Conservation (phyloP, 2,888 invertebrate species). For the Sthenelais limicola region DNA sequence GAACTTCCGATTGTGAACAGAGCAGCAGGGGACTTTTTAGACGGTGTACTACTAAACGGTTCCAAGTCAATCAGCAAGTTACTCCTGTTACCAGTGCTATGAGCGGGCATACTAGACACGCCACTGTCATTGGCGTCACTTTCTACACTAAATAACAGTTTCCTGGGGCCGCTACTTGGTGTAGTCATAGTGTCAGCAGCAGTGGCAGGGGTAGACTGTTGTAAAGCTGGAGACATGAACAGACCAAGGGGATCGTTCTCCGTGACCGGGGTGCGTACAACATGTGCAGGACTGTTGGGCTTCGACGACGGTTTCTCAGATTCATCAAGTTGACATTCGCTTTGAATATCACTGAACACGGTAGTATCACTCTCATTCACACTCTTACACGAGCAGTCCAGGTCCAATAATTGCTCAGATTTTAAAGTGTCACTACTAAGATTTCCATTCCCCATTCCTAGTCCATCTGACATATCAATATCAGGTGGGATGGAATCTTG, state of each 20-base stretch:
- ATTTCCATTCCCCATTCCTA: constrained; percentile 4
- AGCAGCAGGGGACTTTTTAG: constrained; percentile 9
- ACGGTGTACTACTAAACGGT: constrained; percentile 28
- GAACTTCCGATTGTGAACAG: constrained; percentile 15
- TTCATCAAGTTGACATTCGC: constrained; percentile 8
- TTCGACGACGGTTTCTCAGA: constrained; percentile 2
- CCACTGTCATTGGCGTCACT: constrained; percentile 30
- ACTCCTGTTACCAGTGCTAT: constrained; percentile 1
- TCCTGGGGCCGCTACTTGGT: neutral
- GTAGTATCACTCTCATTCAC: neutral
- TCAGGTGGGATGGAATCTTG: constrained; percentile 28
- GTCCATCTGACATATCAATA: neutral
- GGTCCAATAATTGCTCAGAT: constrained; percentile 19
- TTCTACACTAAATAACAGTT: neutral
- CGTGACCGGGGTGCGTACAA: constrained; percentile 82
- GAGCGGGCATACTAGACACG: constrained; percentile 6
- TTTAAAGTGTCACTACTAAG: constrained; percentile 28
- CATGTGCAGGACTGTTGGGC: constrained; percentile 45
- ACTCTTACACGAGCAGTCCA: constrained; percentile 9
- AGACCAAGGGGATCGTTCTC: constrained; percentile 94
- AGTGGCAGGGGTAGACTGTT: constrained; percentile 27
- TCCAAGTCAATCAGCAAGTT: constrained; percentile 45
- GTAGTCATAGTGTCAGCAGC: neutral
- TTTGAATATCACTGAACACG: constrained; percentile 27
- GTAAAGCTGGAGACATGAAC: constrained; percentile 69